phyloP scores from a whole-genome alignment of 2,113 vertebrate genomes.

The Thinocorus orbignyianus region DNA sequence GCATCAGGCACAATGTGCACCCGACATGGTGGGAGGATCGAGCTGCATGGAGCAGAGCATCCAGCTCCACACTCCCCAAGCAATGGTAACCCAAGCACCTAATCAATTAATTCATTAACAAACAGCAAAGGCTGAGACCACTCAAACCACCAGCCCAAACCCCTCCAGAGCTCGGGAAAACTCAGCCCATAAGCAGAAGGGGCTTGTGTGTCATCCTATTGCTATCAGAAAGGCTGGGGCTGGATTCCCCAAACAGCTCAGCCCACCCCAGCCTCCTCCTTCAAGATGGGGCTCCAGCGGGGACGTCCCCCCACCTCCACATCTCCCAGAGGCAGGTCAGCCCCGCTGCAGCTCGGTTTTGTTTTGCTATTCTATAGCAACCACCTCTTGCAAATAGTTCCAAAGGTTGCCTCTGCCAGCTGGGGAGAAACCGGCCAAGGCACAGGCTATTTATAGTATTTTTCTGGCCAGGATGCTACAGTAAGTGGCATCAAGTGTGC shows the following conservation, averaged over 20 bases:
- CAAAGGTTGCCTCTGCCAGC: not conserved
- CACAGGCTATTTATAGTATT: not conserved
- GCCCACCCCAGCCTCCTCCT: not conserved
- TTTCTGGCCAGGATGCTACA: not conserved
- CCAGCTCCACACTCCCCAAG: not conserved
- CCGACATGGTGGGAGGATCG: fast-evolving
- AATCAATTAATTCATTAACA: not conserved
- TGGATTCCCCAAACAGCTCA: not conserved
- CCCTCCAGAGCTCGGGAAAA: not conserved
- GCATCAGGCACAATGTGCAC: fast-evolving
- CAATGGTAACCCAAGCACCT: not conserved
- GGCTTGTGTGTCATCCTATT: not conserved
- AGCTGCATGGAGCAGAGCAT: not conserved
- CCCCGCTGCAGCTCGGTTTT: not conserved
- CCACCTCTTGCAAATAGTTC: not conserved
- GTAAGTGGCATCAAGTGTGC: not conserved
- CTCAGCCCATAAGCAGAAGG: not conserved
- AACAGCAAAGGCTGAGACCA: not conserved
- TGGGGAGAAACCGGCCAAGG: not conserved
- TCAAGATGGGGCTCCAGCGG: fast-evolving
- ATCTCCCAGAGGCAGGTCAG: not conserved
- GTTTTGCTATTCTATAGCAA: not conserved
- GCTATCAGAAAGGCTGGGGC: not conserved
- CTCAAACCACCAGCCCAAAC: not conserved
- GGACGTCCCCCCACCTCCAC: too few species aligned